These are phyloP conservation scores for Cyprinodon variegatus DNA, from an alignment of 2,113 vertebrate species.

Conservation along the genomic window DNA sequence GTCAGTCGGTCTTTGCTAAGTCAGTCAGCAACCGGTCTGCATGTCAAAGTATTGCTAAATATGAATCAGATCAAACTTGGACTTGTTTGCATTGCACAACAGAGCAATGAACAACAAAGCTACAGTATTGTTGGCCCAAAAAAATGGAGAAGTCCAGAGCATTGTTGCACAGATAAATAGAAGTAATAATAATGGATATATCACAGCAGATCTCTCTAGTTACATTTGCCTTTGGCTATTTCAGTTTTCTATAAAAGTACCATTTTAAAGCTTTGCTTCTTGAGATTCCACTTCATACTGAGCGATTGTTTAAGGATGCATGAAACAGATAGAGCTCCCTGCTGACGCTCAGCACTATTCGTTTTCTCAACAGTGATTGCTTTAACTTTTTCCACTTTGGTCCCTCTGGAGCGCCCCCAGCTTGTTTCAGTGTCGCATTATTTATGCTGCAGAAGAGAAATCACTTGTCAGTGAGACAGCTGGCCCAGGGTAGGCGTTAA, in stretches of 20 bases:
- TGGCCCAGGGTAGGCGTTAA: conserved; percentile 8
- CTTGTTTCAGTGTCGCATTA: conserved; percentile 11
- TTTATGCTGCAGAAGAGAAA: conserved; percentile 31
- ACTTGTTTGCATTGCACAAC: too few species aligned
- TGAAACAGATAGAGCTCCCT: not conserved
- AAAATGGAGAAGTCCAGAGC: too few species aligned
- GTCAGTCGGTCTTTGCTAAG: too few species aligned
- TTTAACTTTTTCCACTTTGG: conserved; percentile 15
- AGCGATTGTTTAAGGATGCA: not conserved
- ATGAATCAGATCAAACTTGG: too few species aligned
- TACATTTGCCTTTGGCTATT: not conserved
- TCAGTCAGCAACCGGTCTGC: too few species aligned
- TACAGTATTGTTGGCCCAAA: too few species aligned
- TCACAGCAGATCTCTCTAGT: not conserved
- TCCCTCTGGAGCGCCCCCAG: not conserved
- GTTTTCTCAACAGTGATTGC: conserved; percentile 33
- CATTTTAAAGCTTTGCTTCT: not conserved
- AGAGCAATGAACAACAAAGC: too few species aligned
- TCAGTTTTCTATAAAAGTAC: too few species aligned
- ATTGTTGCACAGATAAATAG: too few species aligned
- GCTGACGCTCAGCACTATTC: not conserved
- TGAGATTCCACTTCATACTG: not conserved
- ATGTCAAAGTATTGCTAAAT: too few species aligned
- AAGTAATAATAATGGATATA: too few species aligned
- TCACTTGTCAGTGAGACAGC: conserved; percentile 22